These are phyloP conservation scores for Chaetogeoica ovagalla DNA, from an alignment of 2,888 invertebrate genomes.

Conservation along the genomic window DNA sequence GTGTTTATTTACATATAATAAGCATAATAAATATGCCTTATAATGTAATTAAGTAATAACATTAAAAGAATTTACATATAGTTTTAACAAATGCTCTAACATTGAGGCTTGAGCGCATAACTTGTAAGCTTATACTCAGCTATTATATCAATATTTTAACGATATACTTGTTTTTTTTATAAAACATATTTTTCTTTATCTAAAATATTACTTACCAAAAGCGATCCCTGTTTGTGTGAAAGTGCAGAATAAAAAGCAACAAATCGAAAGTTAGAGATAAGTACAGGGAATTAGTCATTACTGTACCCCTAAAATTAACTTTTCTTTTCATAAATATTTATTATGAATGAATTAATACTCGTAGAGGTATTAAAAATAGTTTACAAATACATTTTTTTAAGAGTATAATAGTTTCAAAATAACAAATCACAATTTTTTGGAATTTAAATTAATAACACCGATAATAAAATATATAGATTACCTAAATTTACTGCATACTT, in stretches of 20 bases:
- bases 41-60: neutral
- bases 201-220: conserved; percentile 45
- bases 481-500: neutral
- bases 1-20: neutral
- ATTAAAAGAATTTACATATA: neutral
- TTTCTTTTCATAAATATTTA: neutral
- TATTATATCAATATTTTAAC: neutral
- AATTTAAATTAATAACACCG: neutral
- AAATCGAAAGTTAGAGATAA: conserved; percentile 34
- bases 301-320: neutral
- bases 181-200: conserved; percentile 10
- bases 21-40: neutral
- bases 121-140: neutral
- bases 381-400: neutral
- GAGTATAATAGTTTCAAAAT: neutral
- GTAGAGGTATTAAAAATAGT: neutral
- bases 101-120: too few species aligned
- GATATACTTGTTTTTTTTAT: neutral
- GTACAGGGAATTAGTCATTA: neutral
- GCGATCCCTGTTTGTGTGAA: conserved; percentile 45
- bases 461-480: neutral
- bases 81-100: neutral
- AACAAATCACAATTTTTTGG: neutral
- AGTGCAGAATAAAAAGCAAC: conserved; percentile 38
- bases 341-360: neutral